Base-by-base conservation (phyloP, 64 coral and sea anemone species). In the Acropora tenuis region DNA sequence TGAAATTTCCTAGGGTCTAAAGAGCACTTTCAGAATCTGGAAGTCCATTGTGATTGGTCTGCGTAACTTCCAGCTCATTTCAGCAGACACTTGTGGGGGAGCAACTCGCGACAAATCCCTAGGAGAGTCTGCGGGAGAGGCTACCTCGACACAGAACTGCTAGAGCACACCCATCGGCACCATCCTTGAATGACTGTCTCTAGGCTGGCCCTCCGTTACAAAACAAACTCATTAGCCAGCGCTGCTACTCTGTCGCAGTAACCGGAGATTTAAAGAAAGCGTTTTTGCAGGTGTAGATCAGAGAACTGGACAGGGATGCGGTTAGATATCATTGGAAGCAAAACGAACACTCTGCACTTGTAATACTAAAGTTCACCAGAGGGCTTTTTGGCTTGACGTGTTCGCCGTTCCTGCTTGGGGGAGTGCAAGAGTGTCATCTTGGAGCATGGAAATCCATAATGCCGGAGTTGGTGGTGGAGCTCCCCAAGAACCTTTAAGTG, bases 121-220 rank as follows among this genome's bases (percentile, higher is more conserved):
- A n/a, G n/a, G n/a, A n/a, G n/a, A n/a, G n/a, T n/a, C n/a, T n/a
- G n/a, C n/a, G n/a, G n/a, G n/a, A n/a, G n/a, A n/a, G n/a, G n/a
- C n/a, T n/a, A n/a, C n/a, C n/a, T n/a, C n/a, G n/a, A n/a, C n/a
- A n/a, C n/a, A n/a, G n/a, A n/a, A n/a, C 72, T 20, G 67, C 72
- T 0, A 19, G 72, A 20, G 72, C 15, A 42, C n/a, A 74, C n/a
- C 72, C 20, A 74, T 44, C 72, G 6, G n/a, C 76, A 19, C 78
- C 50, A 57, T 79, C 78, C 78, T 57, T 79, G 18, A 79, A 57
- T 58, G 78, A 79, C 4, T 79, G 78, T 79, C 78, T 79, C 78
- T 53, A 79, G 16, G 48, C 78, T 79, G 50, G 78, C 3, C 78
- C 50, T 30, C 47, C 47, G 8, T n/a, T 79, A 19, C 49, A 79